Base-by-base conservation (phyloP, 2,888 invertebrate species). In the Disparrhopalites patrizii region DNA sequence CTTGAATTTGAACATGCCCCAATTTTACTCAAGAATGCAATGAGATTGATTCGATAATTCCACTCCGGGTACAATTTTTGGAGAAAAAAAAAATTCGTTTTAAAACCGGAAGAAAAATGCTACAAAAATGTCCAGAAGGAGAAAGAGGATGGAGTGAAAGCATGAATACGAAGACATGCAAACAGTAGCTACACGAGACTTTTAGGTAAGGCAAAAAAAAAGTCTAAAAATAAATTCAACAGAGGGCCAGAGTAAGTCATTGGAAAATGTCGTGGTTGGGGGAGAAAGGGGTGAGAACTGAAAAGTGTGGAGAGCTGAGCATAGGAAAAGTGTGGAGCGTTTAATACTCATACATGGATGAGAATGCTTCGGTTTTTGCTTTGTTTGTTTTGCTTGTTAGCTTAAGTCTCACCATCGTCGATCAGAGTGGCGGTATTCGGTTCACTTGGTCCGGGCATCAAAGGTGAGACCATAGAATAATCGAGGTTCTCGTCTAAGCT, bases 401-500 rank as follows among this genome's bases (percentile, higher is more conserved):
- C 20, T 20, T 54, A 28, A 55, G 40, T 43, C 80, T 79, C 79
- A 87, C 88, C 88, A 80, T 91, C 91, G 79, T 91, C 90, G 81
- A 93, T 87, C 73, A 91, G 83, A 77, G 87, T 85, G 62, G 87
- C 87, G 70, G 88, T 86, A 77, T 86, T 86, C 69, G 85, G 83
- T 74, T 86, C 85, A 73, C 81, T 81, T 62, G 84, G 83, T 20
- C 84, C 82, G 68, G 83, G 82, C 75, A 86, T 85, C 70, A 85
- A 82, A 69, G 85, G 90, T 60, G 93, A 88, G 82, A 93, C 92
- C 85, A 95, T 91, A 79, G 89, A 92, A 81, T 96, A 95, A 81
- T 96, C 95, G 77, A 81, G 79, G 71, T 80, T 81, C 79, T 95
- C 95, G 79, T 96, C 96, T 77, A 93, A 82, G 62, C 89, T 86